Conservation (phyloP, 2,888 invertebrate genomes). For the Byasa hedistus region DNA sequence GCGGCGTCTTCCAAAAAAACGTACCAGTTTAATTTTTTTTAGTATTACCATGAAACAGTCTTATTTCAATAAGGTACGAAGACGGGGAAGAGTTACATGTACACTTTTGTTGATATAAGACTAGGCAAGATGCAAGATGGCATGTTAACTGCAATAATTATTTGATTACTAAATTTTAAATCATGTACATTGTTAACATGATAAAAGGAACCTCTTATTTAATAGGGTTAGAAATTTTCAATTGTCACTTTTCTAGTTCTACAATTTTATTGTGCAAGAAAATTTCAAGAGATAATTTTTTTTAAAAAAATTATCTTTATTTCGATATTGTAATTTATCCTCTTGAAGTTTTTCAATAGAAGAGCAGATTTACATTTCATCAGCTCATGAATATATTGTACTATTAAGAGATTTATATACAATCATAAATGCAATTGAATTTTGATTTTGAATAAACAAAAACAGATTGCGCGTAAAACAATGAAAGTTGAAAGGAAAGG, state of each 20-base stretch:
- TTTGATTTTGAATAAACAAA: background rate
- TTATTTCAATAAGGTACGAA: constrained; percentile 26
- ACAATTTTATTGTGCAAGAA: too few species aligned
- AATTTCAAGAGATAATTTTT: background rate
- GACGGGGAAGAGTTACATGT: background rate
- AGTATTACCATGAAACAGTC: constrained; percentile 18
- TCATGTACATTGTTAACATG: background rate
- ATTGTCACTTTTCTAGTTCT: too few species aligned
- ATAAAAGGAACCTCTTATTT: background rate
- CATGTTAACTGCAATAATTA: constrained; percentile 36
- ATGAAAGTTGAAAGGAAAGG: constrained; percentile 33
- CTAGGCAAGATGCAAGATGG: constrained; percentile 48
- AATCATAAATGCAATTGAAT: background rate
- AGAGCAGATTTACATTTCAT: background rate
- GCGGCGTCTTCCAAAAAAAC: background rate
- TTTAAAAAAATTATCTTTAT: background rate
- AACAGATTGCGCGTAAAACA: background rate
- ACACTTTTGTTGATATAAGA: constrained; percentile 33
- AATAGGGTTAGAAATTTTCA: background rate
- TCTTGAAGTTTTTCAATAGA: background rate
- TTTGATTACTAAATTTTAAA: constrained; percentile 4
- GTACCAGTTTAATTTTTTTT: background rate
- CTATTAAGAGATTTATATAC: background rate
- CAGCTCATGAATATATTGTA: background rate
- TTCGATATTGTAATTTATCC: background rate